Evolutionary conservation across 2,113 vertebrate genomes (phyloP), one percentile per base, ranked within the genome.

Genomic region (Lampris incognitus): DNA sequence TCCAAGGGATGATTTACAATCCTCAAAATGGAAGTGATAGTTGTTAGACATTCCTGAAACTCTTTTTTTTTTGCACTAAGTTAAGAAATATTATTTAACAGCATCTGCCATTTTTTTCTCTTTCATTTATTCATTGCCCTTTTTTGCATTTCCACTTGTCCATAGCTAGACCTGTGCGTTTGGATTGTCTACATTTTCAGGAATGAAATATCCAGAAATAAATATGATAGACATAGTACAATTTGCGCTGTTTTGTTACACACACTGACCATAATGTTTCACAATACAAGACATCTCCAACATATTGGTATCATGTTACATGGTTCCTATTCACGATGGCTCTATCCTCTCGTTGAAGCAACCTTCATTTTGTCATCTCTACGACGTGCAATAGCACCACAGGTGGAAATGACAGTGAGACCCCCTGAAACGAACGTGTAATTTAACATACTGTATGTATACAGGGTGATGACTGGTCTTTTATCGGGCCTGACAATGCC

Each of bases 1-100:
- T 46, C 44, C 44, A 2, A 3, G 51, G 40, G 6, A 58, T 64
- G 9, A 76, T 59, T 69, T 52, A 76, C 71, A 65, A 66, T 51
- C 7, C 42, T 8, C 7, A 52, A 69, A 57, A 9, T 56, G 41
- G 66, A 63, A 10, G 5, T 1, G 2, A 73, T 4, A 6, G 51
- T 13, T 54, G 2, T 1, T 0, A 13, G 7, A 24, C 8, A 61
- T 49, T 67, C 13, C 50, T 66, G 13, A 3, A 54, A 7, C 24
- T 24, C 24, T 24, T 24, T 24, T 24, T 24, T 46, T 5, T 46
- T 4, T 5, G 44, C 44, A 4, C 44, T 5, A 5, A 7, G 7
- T 7, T 64, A 57, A n/a, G 63, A 61, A n/a, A 44, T 48, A 8
- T 6, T 40, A 62, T 52, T 5, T 9, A 46, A 60, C 9, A 46